Base-by-base conservation (phyloP, 2,888 invertebrate species). In the Pammene aurita region DNA sequence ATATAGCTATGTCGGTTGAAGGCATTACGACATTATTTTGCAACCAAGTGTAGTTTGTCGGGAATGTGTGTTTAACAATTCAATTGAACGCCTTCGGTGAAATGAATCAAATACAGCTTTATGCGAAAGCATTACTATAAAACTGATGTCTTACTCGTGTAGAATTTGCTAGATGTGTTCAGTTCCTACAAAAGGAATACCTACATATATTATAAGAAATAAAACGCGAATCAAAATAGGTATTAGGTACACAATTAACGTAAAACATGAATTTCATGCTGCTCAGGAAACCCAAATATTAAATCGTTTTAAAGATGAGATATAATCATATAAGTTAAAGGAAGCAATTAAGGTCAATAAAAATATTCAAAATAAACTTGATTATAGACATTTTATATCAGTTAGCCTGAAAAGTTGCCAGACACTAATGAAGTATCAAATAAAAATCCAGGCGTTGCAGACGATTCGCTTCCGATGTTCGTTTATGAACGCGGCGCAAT, bases 1-100 rank as follows among this genome's bases (percentile, higher is more conserved):
- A 68, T 69, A 56, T 52, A 65, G 34, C 60, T 48, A 60, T 44
- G 60, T 52, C 26, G 42, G 52, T 63, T 65, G 38, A 44, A 64
- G 41, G n/a, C 58, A 52, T 65, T 69, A 65, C 65, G 41, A 69
- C 58, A 69, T 65, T 13, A 65, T 69, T 69, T 64, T 64, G 68
- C 64, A 68, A 68, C 48, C 48, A 18, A 52, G 52, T 64, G 50
- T 58, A 58, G 67, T 67, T 63, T 68, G 64, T 64, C 26, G 42
- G 52, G 50, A 68, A 62, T 56, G 63, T 62, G 67, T 61, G 66
- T 61, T 63, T 38, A 68, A 63, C 67, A 44, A 67, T 58, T 64
- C 34, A 57, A 13, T 50, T 57, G 48, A 35, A 63, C 44, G 63
- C 57, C 44, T 44, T 26, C 52, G 57, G 50, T 52, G 35, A 44